phyloP scores from a whole-genome alignment of 2,797 vertebrate species.

The Enteromius trimaculatus region DNA sequence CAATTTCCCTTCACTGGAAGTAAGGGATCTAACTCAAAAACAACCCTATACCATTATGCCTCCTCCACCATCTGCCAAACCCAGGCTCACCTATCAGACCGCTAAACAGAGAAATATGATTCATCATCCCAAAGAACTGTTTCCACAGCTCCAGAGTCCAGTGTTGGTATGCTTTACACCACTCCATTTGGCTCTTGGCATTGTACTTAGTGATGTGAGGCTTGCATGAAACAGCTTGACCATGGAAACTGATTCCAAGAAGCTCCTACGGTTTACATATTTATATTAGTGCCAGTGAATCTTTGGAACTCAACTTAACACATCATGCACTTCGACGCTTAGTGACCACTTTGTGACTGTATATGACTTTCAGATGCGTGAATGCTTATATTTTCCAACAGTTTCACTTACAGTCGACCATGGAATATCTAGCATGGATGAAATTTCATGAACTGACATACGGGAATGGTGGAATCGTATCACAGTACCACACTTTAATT shows the following conservation, averaged over 20 bases:
- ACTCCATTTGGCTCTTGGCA: neutral
- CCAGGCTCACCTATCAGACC: neutral
- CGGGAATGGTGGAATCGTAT: neutral
- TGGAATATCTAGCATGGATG: neutral
- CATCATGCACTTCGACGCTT: neutral
- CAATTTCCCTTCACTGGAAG: neutral
- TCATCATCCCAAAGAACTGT: neutral
- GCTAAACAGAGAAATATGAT: neutral
- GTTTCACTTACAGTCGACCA: neutral
- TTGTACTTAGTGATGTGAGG: neutral
- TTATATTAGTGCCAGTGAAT: neutral
- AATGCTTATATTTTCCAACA: neutral
- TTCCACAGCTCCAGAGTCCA: neutral
- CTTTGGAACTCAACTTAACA: neutral
- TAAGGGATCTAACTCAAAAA: no score
- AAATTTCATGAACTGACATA: neutral
- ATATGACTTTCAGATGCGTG: neutral
- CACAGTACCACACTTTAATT: neutral
- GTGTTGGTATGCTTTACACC: neutral
- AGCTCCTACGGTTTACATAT: neutral
- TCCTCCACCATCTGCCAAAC: neutral
- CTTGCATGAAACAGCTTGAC: neutral
- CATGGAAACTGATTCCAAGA: neutral
- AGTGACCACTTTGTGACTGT: neutral
- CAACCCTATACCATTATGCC: no score